Percentiles rank a stretch among this genome's conserved stretches.
These are phyloP conservation scores for Tinamus guttatus DNA, from an alignment of 2,113 vertebrate genomes.

Conservation along the genomic window DNA sequence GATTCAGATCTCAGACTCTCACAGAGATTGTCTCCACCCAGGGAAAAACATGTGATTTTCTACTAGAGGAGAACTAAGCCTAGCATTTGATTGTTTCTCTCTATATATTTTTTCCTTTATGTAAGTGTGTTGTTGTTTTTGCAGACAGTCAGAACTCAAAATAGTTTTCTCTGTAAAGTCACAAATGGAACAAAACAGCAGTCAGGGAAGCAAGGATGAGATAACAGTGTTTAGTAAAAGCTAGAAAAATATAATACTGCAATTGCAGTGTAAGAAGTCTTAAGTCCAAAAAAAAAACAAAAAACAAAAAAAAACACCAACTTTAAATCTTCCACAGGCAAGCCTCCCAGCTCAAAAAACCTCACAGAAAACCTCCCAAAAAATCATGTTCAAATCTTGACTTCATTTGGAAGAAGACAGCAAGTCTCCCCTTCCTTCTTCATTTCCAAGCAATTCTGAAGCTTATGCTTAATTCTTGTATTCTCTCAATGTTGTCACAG, in stretches of 20 bases:
- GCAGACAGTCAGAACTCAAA: background rate
- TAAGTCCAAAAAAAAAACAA: background rate
- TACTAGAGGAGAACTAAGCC: background rate
- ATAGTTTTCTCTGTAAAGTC: background rate
- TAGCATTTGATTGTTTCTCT: background rate
- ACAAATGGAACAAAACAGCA: background rate
- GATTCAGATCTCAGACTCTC: background rate
- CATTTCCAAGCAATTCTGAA: background rate
- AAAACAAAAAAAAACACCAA: too few species aligned
- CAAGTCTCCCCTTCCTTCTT: background rate
- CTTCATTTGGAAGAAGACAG: background rate
- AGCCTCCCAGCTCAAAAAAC: background rate
- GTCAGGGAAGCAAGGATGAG: background rate
- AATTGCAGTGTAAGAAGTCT: background rate
- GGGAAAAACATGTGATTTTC: background rate
- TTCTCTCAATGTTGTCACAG: background rate
- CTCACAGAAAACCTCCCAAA: background rate
- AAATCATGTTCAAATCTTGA: fast-evolving
- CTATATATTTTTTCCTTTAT: background rate
- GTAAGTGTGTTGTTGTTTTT: background rate
- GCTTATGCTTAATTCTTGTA: background rate
- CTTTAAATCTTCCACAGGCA: background rate
- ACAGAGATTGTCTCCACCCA: background rate
- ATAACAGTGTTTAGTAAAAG: background rate
- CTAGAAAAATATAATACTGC: background rate